phyloP scores from a whole-genome alignment of 2,888 invertebrate genomes.

The Rotaria magnacalcarata region DNA sequence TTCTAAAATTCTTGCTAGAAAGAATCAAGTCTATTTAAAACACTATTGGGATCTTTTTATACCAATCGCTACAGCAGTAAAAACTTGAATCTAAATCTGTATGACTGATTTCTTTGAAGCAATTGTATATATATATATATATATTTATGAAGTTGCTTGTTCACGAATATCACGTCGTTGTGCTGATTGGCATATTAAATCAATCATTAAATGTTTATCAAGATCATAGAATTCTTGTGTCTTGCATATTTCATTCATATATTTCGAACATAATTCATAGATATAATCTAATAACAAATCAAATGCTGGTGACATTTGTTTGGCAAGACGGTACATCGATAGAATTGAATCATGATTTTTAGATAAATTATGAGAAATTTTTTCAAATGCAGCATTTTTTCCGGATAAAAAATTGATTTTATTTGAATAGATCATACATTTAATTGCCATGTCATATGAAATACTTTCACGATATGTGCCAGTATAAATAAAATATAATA shows the following conservation, averaged over 20 bases:
- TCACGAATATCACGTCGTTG: neutral
- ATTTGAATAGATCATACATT: neutral
- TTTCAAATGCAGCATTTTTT: neutral
- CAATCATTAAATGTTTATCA: neutral
- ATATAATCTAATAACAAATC: neutral
- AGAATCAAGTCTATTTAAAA: no score
- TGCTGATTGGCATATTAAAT: neutral
- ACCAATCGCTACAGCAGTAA: no score
- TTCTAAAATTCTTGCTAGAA: no score
- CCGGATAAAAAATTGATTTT: neutral
- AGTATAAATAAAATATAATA: constrained; percentile 39
- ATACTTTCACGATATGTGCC: neutral
- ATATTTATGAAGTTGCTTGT: neutral
- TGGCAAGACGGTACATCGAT: neutral
- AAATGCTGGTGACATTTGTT: neutral
- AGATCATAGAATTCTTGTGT: neutral
- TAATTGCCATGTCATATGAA: neutral
- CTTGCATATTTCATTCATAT: neutral
- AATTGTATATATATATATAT: no score
- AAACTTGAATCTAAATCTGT: no score
- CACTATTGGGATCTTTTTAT: no score
- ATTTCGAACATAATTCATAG: neutral
- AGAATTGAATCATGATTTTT: neutral
- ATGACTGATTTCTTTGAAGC: no score
- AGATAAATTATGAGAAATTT: neutral